Base-by-base conservation (phyloP, 2,797 vertebrate species). In the Hapalemur alaotrensis region DNA sequence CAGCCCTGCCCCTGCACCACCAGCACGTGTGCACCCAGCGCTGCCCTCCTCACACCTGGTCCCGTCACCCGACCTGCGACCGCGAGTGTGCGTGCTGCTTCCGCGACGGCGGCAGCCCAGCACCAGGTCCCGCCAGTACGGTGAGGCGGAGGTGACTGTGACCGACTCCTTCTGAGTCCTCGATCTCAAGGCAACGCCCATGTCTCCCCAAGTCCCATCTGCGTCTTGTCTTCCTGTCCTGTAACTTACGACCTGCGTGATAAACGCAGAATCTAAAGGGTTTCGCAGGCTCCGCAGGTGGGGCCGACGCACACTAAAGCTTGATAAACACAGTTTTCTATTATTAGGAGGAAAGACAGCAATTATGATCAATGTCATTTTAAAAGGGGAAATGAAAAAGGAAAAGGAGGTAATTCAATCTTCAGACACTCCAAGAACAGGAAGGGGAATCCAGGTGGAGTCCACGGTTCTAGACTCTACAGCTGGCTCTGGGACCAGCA, bases 141-240 rank as follows among this genome's bases (percentile, higher is more conserved):
- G 0, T 28, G 1, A 30, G 11, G 35, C 43, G 69, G 59, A 18
- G 0, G 57, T 11, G 14, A 1, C 59, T 35, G 1, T 15, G 23
- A 5, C 9, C 15, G 4, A 0, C 30, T 4, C n/a, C 38, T 83
- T 48, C 61, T n/a, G 30, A 61, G 30, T 22, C 35, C 43, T n/a
- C 22, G 0, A 0, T 20, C 75, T n/a, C 10, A 0, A 23, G 11
- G 63, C 4, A 3, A 3, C 10, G n/a, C 54, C 61, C 13, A 0
- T 11, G 61, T 12, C 73, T 38, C 59, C 41, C 46, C 20, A 1
- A 28, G 23, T 32, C 46, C 88, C 32, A 15, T 35, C 73, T 43
- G 23, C 30, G 7, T 52, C 78, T 80, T 4, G 5, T 63, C 63
- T 48, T 46, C 43, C 59, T 50, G 0, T 59, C 30, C 17, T 25